A percentile compares a stretch with the other conserved stretches of the same genome.
phyloP scores from a whole-genome alignment of 1,140 invertebrate genomes.

The Atta colombica region DNA sequence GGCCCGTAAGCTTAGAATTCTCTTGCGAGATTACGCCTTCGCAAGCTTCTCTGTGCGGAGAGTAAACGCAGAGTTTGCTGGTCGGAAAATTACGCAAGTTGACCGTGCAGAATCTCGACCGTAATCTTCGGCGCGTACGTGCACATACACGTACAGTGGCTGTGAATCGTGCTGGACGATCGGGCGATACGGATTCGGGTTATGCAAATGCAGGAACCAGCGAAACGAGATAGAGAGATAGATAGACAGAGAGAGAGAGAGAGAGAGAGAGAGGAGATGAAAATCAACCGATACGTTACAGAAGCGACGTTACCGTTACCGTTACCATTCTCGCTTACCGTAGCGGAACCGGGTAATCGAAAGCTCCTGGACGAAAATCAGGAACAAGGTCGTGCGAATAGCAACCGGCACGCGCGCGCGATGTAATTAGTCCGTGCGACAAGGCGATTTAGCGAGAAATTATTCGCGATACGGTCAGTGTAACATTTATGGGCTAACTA shows the following conservation, averaged over 20 bases:
- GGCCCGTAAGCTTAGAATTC: constrained; percentile 18
- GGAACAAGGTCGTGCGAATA: constrained; percentile 61
- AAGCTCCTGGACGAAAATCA: constrained; percentile 60
- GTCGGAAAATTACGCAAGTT: constrained; percentile 61
- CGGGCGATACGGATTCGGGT: constrained; percentile 60
- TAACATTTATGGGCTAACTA: constrained; percentile 40
- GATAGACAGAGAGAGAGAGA: neutral
- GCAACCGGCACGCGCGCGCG: constrained; percentile 36
- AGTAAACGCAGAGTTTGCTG: constrained; percentile 46
- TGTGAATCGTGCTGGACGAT: constrained; percentile 50
- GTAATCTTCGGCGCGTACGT: constrained; percentile 60
- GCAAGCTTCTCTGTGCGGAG: constrained; percentile 38
- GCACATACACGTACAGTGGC: constrained; percentile 42
- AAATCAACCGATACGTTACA: constrained; percentile 47
- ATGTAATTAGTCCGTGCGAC: constrained; percentile 52
- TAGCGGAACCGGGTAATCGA: constrained; percentile 61
- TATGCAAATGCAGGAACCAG: constrained; percentile 39
- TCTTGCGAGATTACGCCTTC: constrained; percentile 50
- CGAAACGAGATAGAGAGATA: neutral
- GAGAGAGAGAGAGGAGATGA: neutral
- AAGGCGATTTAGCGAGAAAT: constrained; percentile 58
- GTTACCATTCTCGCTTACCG: constrained; percentile 56
- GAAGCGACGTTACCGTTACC: constrained; percentile 56
- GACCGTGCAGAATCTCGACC: constrained; percentile 45
- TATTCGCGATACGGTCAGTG: constrained; percentile 41